phyloP scores from a whole-genome alignment of 1,140 invertebrate genomes.

The Cyclina sinensis region DNA sequence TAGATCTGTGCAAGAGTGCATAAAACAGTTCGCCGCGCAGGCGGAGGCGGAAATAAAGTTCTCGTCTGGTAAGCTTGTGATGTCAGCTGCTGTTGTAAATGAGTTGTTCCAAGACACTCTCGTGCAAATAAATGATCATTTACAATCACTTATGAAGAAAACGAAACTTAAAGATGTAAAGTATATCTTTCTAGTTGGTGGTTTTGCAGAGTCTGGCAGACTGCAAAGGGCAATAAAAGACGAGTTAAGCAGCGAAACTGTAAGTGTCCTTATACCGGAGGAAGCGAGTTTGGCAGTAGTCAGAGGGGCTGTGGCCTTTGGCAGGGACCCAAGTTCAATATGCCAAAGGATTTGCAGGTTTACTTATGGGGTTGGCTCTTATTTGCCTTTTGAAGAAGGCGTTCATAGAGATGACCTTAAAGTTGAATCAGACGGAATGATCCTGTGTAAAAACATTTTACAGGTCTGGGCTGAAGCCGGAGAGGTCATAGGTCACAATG shows the following conservation, averaged over 20 bases:
- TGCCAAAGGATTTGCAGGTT: slow-evolving; percentile 88
- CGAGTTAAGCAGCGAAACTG: slow-evolving; percentile 85
- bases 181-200: slow-evolving; percentile 89
- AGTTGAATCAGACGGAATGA: slow-evolving; percentile 87
- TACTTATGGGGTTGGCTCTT: slow-evolving; percentile 89
- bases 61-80: slow-evolving; percentile 82
- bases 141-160: slow-evolving; percentile 77
- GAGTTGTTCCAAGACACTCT: slow-evolving; percentile 81
- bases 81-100: slow-evolving; percentile 78
- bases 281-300: slow-evolving; percentile 84
- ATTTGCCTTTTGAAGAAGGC: slow-evolving; percentile 88
- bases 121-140: slow-evolving; percentile 82
- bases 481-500: slow-evolving; percentile 87
- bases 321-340: slow-evolving; percentile 88
- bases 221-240: slow-evolving; percentile 88
- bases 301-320: slow-evolving; percentile 89
- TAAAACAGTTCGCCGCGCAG: slow-evolving; percentile 76
- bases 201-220: slow-evolving; percentile 89
- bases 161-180: slow-evolving; percentile 85
- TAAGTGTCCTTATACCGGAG: slow-evolving; percentile 89
- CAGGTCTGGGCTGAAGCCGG: slow-evolving; percentile 89
- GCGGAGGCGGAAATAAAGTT: slow-evolving; percentile 79
- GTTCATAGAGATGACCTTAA: slow-evolving; percentile 88
- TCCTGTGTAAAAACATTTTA: slow-evolving; percentile 89
- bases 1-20: slow-evolving; percentile 80